A percentile compares a stretch with the other conserved stretches of the same genome.
These are phyloP conservation scores for Leucoptera coffeella DNA, from an alignment of 2,888 invertebrate genomes.

Conservation along the genomic window DNA sequence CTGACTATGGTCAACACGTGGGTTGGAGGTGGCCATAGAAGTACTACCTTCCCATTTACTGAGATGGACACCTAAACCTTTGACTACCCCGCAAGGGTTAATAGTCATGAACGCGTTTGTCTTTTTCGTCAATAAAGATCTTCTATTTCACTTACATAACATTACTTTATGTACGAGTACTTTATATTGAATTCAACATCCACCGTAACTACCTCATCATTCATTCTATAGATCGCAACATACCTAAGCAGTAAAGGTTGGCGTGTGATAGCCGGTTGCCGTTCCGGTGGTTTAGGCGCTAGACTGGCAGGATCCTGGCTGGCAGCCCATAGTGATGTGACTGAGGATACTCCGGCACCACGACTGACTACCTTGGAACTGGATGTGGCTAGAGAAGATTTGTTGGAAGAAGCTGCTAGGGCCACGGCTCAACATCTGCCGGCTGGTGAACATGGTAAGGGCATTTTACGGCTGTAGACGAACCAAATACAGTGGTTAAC, in stretches of 20 bases:
- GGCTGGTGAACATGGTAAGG: constrained; percentile 70
- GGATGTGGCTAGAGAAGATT: constrained; percentile 75
- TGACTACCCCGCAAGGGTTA: too few relatives aligned
- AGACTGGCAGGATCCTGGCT: constrained; percentile 57
- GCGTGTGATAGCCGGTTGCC: constrained; percentile 72
- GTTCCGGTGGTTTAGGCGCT: constrained; percentile 55
- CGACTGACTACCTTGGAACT: constrained; percentile 66
- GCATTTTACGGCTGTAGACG: background rate
- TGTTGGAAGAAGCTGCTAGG: constrained; percentile 72
- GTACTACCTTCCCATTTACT: too few relatives aligned
- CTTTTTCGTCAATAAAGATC: too few relatives aligned
- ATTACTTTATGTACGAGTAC: too few relatives aligned
- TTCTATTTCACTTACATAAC: too few relatives aligned
- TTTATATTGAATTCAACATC: too few relatives aligned
- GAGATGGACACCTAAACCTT: too few relatives aligned
- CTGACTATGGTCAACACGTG: too few relatives aligned
- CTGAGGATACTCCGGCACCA: constrained; percentile 33
- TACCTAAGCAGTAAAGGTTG: constrained; percentile 67
- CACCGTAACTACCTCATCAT: too few relatives aligned
- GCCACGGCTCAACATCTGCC: constrained; percentile 74
- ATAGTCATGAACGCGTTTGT: too few relatives aligned
- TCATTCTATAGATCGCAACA: constrained; percentile 57
- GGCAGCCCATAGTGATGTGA: constrained; percentile 45
- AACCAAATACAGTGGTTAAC: too few relatives aligned
- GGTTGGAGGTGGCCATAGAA: too few relatives aligned